Evolutionary conservation across 2,888 invertebrate species (phyloP), one percentile per base, ranked within the genome.

Genomic region (Pyrgus malvae): DNA sequence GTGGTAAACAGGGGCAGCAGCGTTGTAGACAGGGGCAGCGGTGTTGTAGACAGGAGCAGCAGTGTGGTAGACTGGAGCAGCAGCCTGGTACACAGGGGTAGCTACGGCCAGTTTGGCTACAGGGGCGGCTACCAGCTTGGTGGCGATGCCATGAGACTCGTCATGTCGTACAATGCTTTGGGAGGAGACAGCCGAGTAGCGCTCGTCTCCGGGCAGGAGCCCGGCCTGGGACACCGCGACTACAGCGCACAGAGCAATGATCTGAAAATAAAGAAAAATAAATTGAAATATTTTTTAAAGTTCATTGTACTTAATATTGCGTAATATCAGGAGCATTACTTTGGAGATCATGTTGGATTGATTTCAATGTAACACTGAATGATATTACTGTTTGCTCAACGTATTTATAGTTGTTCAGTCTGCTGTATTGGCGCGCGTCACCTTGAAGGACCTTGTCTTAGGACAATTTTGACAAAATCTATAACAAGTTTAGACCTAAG

Each of bases 141-240:
- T 62, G 35, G 70, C 66, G 9, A 72, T 68, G 16, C 70, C 63
- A 17, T 58, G 77, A 65, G 46, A 77, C 74, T 71, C 78, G 76
- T 80, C 84, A 64, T 76, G 80, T 59, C 84, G 80, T 37, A 83
- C 74, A 63, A 82, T 78, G 71, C 70, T 81, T 62, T 82, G 80
- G 19, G 81, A 81, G 33, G 82, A 78, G 41, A 82, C 78, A 17
- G 79, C 80, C 0, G 79, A 79, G 68, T 79, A 79, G 66, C 83
- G 81, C 38, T 83, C 87, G 11, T 90, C 66, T 38, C 65, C 68
- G 2, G 76, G 61, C 56, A 76, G 59, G 29, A 76, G 65, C 42
- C 74, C 77, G 2, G 75, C 77, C 56, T 69, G 70, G 48, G 67
- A 62, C 56, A 67, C 69, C 11, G 72, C 73, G 61, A 68, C 66